Base-by-base conservation (phyloP, 53 echinoderm and acorn worm species). In the Paracentrotus lividus region DNA sequence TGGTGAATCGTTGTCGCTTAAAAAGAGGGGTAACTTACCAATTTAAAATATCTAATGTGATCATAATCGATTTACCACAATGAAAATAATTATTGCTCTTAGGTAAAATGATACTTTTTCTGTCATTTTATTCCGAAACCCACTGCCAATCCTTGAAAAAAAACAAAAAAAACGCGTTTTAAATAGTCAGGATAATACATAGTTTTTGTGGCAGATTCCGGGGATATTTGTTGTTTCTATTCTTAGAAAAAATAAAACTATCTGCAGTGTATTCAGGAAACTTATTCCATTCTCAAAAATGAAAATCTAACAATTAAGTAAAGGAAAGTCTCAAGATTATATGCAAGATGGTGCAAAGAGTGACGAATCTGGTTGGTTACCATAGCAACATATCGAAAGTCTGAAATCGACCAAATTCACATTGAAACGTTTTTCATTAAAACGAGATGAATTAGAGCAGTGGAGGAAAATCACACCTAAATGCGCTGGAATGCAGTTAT, bases 401-500 rank as follows among this genome's bases (percentile, higher is more conserved):
- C 47, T n/a, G 12, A 45, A 9, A 47, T 38, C 26, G 26, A 47
- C 4, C 26, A 81, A n/a, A 45, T 42, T 81, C 44, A 47, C 47
- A 49, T 45, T 81, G 81, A 81, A 81, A 40, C 81, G 45, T 38
- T 81, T 43, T 81, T 81, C 81, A 45, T 81, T 47, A 45, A 76
- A 47, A 81, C 45, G 49, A 27, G 81, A 47, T 81, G 47, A 47
- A 44, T 23, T 47, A 26, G 81, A n/a, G 42, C 67, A 67, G 36
- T 23, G 27, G 81, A 21, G 12, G 8, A 81, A 81, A 76, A 76
- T 76, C 76, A 47, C 81, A 81, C 81, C 44, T 45, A 81, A 81
- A 47, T 81, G 81, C 81, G 81, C 44, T 81, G 81, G 81, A 81
- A 81, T 81, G 44, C 47, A 47, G 81, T 81, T n/a, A 32, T 47